Evolutionary conservation across 2,797 vertebrate genomes (phyloP), one percentile per base, ranked within the genome.

Genomic region (Alfaro cultratus): DNA sequence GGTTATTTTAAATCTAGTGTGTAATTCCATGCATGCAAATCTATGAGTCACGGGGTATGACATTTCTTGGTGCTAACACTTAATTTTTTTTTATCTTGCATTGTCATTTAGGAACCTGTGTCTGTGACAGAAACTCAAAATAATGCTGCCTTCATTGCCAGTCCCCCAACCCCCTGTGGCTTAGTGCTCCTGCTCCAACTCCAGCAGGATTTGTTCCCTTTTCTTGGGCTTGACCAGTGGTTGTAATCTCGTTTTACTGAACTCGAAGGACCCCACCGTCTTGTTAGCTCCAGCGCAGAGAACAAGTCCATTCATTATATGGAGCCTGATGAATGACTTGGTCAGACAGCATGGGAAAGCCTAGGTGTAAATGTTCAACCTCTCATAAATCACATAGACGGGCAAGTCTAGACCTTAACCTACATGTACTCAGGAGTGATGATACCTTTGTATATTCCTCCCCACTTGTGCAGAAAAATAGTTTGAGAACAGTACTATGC

Each of bases 301-400:
- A 95, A 94, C 95, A 95, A 96, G 95, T 96, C 95, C 94, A 96
- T 96, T 96, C 95, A 96, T 96, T 96, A 96, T 93, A 91, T 93
- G 89, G 94, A 94, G 91, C 83, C 93, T 96, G 96, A 96, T 96
- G 95, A 96, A 96, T 95, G 95, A 95, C 94, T 94, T 89, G 95
- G 94, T 95, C 95, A 94, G 95, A 95, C 94, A 95, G 94, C 95
- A 95, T 95, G 94, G 94, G 95, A 96, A 96, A 96, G 95, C 95
- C 93, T 90, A 95, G 95, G 95, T 96, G 95, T 96, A 96, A 96
- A 95, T 94, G 94, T 95, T 95, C 95, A 95, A 96, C 95, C 95
- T 95, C 94, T 94, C 95, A 96, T 96, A 96, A 96, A 96, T 96
- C 96, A 96, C 88, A 75, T 16, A 76, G 96, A 96, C 93, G 92